Base-by-base conservation (phyloP, 2,113 vertebrate species). In the Baryphthengus martii region DNA sequence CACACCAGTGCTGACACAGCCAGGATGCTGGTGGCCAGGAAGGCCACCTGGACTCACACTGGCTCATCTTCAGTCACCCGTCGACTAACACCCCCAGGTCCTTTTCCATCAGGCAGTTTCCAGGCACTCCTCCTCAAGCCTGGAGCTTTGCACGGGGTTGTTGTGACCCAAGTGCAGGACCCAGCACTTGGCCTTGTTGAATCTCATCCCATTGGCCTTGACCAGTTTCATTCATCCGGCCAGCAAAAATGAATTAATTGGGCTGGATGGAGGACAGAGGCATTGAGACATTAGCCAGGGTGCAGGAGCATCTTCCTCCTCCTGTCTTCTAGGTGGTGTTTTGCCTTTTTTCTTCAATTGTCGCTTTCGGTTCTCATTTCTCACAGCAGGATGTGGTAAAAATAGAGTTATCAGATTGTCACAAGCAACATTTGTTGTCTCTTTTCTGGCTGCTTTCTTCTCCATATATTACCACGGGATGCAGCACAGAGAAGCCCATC, bases 301-400 rank as follows among this genome's bases (percentile, higher is more conserved):
- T 44, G 18, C 37, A 88, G 67, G 55, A 68, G 7, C n/a, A 42
- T 44, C 19, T 9, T 49, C 19, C 3, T 24, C 35, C 24, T 52
- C 56, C 42, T 55, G 29, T 42, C 20, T 74, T 45, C 15, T 29
- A 42, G 63, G n/a, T 26, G 19, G 70, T 39, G 45, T 80, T 90
- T 84, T 80, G 29, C 13, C 42, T 61, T 66, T 65, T 84, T 84
- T 49, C 28, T 76, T 63, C 37, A 23, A 4, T 23, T 37, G 56
- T 70, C 18, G 4, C 61, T 67, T 44, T 39, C 33, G 56, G 56
- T 14, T 12, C 45, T 91, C 17, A 3, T 77, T 91, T 86, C 45
- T 47, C 15, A 1, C 24, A 31, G 75, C 53, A 88, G 88, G 75
- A 89, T 93, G 75, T 58, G 88, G 76, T 86, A 74, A 93, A 91